Conservation (phyloP, 2,888 invertebrate species). For the Drosophila paramelanica region DNA sequence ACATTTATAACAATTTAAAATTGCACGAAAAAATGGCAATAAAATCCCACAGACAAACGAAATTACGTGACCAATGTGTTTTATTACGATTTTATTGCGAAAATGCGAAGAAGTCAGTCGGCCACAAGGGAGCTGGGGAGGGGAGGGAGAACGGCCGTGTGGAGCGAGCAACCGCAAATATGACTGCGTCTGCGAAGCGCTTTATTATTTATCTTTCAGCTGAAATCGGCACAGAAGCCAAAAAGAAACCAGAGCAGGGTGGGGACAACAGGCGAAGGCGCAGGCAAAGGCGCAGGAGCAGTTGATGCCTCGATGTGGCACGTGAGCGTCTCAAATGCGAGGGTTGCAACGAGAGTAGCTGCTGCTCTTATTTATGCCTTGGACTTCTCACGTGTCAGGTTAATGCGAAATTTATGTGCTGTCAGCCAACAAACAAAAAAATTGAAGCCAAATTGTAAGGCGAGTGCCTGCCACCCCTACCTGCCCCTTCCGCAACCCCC, state of each 20-base stretch:
- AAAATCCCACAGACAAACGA: slow-evolving; percentile 85
- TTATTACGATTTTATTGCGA: slow-evolving; percentile 85
- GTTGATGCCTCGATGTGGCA: slow-evolving; percentile 49
- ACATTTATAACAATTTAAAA: slow-evolving; percentile 84
- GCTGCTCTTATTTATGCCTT: slow-evolving; percentile 58
- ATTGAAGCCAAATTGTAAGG: slow-evolving; percentile 34
- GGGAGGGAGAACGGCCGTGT: background rate
- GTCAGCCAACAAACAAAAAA: slow-evolving; percentile 19
- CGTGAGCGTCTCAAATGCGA: slow-evolving; percentile 68
- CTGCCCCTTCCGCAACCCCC: slow-evolving; percentile 15
- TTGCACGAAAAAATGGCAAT: slow-evolving; percentile 82
- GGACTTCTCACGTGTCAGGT: slow-evolving; percentile 71
- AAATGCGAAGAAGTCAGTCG: slow-evolving; percentile 72
- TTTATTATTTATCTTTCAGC: slow-evolving; percentile 77
- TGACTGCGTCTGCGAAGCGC: slow-evolving; percentile 74
- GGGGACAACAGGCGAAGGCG: slow-evolving; percentile 4
- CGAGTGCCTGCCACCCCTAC: slow-evolving; percentile 16
- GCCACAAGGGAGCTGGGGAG: slow-evolving; percentile 7
- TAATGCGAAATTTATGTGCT: slow-evolving; percentile 72
- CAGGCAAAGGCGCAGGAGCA: slow-evolving; percentile 17
- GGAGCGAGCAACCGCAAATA: slow-evolving; percentile 68
- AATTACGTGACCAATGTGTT: slow-evolving; percentile 85
- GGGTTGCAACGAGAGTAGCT: slow-evolving; percentile 62
- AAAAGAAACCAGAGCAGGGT: slow-evolving; percentile 34
- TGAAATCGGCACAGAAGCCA: slow-evolving; percentile 77